phyloP scores from a whole-genome alignment of 2,113 vertebrate species.

The Arenaria interpres region DNA sequence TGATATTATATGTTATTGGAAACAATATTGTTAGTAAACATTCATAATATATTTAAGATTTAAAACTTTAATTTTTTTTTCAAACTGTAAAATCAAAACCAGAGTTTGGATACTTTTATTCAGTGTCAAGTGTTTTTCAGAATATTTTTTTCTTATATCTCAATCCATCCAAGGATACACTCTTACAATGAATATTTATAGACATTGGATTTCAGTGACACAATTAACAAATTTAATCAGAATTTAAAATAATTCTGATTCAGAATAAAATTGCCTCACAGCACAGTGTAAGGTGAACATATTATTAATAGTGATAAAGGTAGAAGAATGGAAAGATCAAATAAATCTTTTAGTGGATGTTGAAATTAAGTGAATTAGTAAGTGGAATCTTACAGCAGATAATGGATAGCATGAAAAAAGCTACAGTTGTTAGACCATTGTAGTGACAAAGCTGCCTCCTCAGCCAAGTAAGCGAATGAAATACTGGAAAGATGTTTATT shows the following conservation, averaged over 20 bases:
- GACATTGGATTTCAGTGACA: not conserved
- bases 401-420: not conserved
- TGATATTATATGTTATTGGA: not conserved
- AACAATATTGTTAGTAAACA: not conserved
- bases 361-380: not conserved
- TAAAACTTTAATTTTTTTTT: not conserved
- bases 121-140: not conserved
- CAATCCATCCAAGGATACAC: not conserved
- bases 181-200: not conserved
- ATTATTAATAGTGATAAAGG: not conserved
- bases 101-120: not conserved
- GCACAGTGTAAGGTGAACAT: fast-evolving
- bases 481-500: not conserved
- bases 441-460: not conserved
- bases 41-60: not conserved
- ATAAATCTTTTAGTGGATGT: not conserved
- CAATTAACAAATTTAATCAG: not conserved
- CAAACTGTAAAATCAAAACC: not conserved
- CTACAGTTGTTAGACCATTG: not conserved
- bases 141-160: not conserved
- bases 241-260: not conserved
- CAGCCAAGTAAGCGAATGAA: not conserved
- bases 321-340: not conserved
- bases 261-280: not conserved
- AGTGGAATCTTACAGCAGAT: not conserved